A percentile compares a stretch with the other conserved stretches of the same genome.
Conservation (phyloP, 2,888 invertebrate species). For the Poecilobothrus nobilitatus region DNA sequence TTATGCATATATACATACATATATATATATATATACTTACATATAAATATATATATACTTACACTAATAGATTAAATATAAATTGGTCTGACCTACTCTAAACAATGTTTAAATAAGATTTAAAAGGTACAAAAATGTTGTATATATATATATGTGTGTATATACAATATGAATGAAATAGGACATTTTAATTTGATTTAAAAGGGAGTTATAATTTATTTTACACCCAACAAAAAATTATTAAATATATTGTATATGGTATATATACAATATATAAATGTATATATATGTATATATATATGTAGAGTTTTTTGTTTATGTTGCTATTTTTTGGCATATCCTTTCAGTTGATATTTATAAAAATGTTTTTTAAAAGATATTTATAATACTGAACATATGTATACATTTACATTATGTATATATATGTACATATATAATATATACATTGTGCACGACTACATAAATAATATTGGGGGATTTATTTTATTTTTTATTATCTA, state of each 20-base stretch:
- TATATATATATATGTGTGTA: not conserved
- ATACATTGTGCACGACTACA: not conserved
- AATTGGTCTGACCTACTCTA: conserved; percentile 20
- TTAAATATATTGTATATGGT: too few relatives aligned
- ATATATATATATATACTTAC: not conserved
- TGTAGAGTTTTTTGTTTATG: not conserved
- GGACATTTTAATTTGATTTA: conserved; percentile 18
- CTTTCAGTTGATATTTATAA: too few relatives aligned
- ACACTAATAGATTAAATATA: conserved; percentile 14
- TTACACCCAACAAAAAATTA: not conserved
- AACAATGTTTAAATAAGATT: conserved; percentile 19
- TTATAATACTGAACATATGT: too few relatives aligned
- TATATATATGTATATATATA: not conserved
- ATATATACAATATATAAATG: not conserved
- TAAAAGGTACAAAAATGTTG: not conserved
- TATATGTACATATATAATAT: not conserved
- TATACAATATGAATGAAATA: conserved; percentile 19
- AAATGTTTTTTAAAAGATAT: too few relatives aligned
- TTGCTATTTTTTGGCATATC: too few relatives aligned
- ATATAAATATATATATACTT: not conserved
- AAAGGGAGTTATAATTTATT: not conserved
- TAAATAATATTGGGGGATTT: not conserved
- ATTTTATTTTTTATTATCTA: not conserved
- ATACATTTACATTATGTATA: not conserved
- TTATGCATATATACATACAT: not conserved